phyloP scores from a whole-genome alignment of 2,797 vertebrate genomes.

The Pithecia hirsuta region DNA sequence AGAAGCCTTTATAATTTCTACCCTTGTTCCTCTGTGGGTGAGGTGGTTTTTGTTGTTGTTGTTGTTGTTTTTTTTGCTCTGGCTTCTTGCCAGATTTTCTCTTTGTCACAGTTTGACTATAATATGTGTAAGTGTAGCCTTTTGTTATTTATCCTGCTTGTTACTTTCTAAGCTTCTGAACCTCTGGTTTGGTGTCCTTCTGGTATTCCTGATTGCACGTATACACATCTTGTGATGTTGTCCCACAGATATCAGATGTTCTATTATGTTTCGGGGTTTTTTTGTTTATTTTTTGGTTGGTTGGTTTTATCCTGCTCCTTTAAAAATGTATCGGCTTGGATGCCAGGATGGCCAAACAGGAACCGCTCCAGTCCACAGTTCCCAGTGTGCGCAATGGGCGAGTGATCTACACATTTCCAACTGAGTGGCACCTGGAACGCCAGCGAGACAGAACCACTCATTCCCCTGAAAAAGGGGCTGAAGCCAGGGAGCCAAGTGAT shows the following conservation, averaged over 20 bases:
- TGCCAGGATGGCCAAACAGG: no score
- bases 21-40: background rate
- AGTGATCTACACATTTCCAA: no score
- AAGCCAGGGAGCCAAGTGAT: no score
- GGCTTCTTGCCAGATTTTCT: background rate
- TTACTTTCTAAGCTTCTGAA: background rate
- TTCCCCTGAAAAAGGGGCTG: no score
- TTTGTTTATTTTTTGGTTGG: background rate
- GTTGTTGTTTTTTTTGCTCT: background rate
- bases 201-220: background rate
- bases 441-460: no score
- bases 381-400: no score
- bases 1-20: background rate
- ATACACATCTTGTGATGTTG: background rate
- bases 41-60: background rate
- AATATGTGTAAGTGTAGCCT: background rate
- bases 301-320: background rate
- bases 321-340: background rate
- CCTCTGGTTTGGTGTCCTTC: background rate
- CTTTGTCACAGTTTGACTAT: background rate
- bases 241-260: background rate
- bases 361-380: no score
- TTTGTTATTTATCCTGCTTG: background rate
- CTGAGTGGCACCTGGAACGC: no score
- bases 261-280: background rate